Evolutionary conservation across 2,797 vertebrate genomes (phyloP).

Genomic region (Numenius phaeopus): DNA sequence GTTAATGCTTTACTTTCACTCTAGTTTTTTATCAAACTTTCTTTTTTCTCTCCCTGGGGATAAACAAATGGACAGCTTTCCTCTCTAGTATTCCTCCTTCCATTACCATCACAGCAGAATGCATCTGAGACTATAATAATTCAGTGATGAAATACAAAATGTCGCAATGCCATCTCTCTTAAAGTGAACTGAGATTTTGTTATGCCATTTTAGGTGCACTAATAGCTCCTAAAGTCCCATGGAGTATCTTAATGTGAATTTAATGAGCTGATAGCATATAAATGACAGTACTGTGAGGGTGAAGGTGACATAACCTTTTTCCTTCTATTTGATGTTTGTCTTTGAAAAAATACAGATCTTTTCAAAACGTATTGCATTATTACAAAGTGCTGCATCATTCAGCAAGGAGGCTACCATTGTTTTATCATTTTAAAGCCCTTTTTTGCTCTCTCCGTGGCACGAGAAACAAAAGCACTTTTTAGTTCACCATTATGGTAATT

Average conservation of each 20-base stretch:
- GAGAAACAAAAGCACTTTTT: constrained; percentile 36
- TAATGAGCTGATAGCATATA: constrained; percentile 96
- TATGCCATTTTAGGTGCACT: constrained; percentile 95
- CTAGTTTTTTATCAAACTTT: constrained; percentile 88
- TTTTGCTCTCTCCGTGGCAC: constrained; percentile 19
- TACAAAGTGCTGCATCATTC: constrained; percentile 77
- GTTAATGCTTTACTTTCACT: constrained; percentile 90
- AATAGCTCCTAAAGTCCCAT: constrained; percentile 91
- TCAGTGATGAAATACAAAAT: constrained; percentile 92
- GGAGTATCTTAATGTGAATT: constrained; percentile 98
- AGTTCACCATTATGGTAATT: constrained; percentile 60
- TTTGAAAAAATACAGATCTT: constrained; percentile 85
- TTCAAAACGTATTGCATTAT: constrained; percentile 68
- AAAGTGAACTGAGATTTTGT: constrained; percentile 89
- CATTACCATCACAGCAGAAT: constrained; percentile 90
- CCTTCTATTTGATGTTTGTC: constrained; percentile 87
- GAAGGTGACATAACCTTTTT: constrained; percentile 95
- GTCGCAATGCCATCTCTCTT: constrained; percentile 88
- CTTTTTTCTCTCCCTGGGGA: constrained; percentile 88
- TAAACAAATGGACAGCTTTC: constrained; percentile 92
- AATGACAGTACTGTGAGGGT: constrained; percentile 92
- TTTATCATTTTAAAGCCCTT: constrained; percentile 71
- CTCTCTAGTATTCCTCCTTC: constrained; percentile 84
- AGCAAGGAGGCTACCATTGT: constrained; percentile 74
- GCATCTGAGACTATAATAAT: constrained; percentile 92